Percentiles rank a stretch among this genome's conserved stretches.
These are phyloP conservation scores for Falco columbarius DNA, from an alignment of 2,797 vertebrate genomes.

Conservation along the genomic window DNA sequence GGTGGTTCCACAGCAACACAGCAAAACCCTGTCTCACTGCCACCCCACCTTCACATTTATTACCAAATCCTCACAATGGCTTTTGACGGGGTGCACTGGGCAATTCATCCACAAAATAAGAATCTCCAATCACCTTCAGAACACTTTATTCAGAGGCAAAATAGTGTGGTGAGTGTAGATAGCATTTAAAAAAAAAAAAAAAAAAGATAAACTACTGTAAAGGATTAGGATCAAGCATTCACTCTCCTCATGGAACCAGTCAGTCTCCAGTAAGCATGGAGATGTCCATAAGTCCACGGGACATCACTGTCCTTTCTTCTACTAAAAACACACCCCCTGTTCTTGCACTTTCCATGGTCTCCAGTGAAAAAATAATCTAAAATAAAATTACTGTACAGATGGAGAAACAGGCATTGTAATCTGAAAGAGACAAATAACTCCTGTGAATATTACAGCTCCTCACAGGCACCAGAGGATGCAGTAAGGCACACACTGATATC, in stretches of 20 bases:
- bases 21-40: neutral
- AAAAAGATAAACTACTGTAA: neutral
- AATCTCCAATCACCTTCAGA: neutral
- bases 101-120: fast-evolving
- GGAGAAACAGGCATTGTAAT: neutral
- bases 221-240: neutral
- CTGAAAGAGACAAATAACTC: slow-evolving; percentile 26
- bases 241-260: neutral
- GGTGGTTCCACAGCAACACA: fast-evolving
- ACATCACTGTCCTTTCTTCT: fast-evolving
- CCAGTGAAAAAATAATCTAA: neutral
- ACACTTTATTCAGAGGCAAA: slow-evolving; percentile 11
- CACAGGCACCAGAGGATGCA: neutral
- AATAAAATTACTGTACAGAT: neutral
- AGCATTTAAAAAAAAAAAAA: neutral
- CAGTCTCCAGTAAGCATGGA: fast-evolving
- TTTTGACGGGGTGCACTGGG: fast-evolving
- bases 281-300: fast-evolving
- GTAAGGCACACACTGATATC: neutral
- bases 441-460: neutral
- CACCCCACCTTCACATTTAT: fast-evolving
- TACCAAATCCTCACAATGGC: fast-evolving
- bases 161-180: fast-evolving
- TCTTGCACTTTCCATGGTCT: neutral
- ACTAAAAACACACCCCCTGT: neutral